Base-by-base conservation (phyloP, 2,797 vertebrate species). In the Megalops cyprinoides region DNA sequence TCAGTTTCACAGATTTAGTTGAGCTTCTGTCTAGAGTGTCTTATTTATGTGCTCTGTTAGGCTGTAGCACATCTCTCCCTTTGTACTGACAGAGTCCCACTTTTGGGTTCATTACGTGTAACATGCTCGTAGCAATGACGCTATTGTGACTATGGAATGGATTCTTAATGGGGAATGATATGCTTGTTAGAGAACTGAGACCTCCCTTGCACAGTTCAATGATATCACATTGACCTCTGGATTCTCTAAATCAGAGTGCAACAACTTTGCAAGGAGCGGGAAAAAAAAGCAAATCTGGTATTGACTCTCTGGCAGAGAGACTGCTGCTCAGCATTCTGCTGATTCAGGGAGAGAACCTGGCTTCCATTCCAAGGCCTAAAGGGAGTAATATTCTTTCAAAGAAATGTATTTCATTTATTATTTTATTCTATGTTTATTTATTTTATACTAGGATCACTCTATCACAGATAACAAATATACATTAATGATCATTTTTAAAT, bases 151-250 rank as follows among this genome's bases (percentile, higher is more conserved):
- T 89, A 88, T 75, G 82, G 87, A 90, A 83, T 31, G 15, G 79
- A 82, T 85, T 89, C 87, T 88, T 92, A 89, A 92, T 93, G 90
- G 90, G 88, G 92, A 93, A 90, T 90, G 83, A 92, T 90, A 88
- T 90, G 87, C 89, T 91, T 91, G 88, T 92, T 92, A 90, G 89
- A 88, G 90, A 88, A 88, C 86, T 85, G 77, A 71, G 62, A 71
- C 49, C 44, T 25, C 49, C 46, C 34, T 74, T 53, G 67, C 67
- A 20, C 49, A 81, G 82, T 83, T 88, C 84, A 88, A 84, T 84
- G 82, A 82, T 82, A 82, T 87, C 74, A 87, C 90, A 86, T 81
- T 92, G 91, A 92, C 88, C 92, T 55, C 74, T 12, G 62, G 62
- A 67, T 37, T 67, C 62, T 37, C 65, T 18, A 37, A 39, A 20